These are phyloP conservation scores for Daubentonia madagascariensis DNA, from an alignment of 2,113 vertebrate genomes.

Conservation along the genomic window DNA sequence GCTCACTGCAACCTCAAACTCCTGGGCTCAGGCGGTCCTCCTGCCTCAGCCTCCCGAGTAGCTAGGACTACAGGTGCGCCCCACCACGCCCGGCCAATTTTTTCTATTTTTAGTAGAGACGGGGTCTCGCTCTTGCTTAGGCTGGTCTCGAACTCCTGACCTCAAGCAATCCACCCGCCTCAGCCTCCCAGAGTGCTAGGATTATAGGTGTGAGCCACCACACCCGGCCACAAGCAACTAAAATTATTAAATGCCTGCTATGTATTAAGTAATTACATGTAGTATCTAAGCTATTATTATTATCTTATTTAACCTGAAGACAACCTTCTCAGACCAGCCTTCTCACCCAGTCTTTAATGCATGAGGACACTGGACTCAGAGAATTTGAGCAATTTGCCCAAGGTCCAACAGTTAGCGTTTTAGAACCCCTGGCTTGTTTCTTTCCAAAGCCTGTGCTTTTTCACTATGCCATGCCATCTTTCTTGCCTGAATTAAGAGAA, in stretches of 20 bases:
- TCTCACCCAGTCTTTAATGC: not conserved
- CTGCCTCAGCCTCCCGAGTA: too few relatives aligned
- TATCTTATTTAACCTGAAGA: not conserved
- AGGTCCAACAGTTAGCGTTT: not conserved
- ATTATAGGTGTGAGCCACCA: too few relatives aligned
- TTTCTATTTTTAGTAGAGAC: too few relatives aligned
- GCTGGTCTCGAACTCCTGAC: too few relatives aligned
- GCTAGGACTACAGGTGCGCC: too few relatives aligned
- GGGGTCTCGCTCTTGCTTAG: too few relatives aligned
- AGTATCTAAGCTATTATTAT: not conserved
- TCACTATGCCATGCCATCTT: not conserved
- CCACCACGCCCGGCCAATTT: too few relatives aligned
- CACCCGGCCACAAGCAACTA: too few relatives aligned
- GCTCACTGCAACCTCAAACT: too few relatives aligned
- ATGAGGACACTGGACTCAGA: not conserved
- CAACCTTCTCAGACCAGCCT: not conserved
- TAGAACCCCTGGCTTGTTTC: not conserved
- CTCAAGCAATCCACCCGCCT: too few relatives aligned
- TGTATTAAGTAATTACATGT: not conserved
- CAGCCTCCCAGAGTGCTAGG: too few relatives aligned
- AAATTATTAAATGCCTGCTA: not conserved
- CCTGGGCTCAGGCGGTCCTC: too few relatives aligned
- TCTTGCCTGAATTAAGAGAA: not conserved
- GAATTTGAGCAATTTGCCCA: not conserved
- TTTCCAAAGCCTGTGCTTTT: not conserved